Evolutionary conservation across 2,113 vertebrate species (phyloP), one percentile per base, ranked within the genome.

Genomic region (Chrysemys picta): DNA sequence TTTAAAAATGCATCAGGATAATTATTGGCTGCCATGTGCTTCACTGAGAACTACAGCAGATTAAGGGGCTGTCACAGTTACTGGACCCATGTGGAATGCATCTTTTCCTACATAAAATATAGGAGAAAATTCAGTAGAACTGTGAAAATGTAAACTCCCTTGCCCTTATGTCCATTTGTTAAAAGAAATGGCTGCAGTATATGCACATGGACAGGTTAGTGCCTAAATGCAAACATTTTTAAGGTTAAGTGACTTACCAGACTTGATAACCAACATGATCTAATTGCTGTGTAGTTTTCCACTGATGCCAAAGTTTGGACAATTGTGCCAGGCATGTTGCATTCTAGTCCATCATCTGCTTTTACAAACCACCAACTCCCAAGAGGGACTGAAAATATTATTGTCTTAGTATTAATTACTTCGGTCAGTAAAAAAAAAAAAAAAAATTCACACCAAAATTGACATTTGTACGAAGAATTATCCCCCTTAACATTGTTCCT

Each of bases 381-480:
- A 80, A 59, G n/a, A 76, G 22, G 79, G 25, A n/a, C n/a, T 50
- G 62, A 91, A 87, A 90, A 87, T 84, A 27, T 0, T 4, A 10
- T 35, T 90, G 8, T 75, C 4, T 94, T 89, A 82, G 49, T 88
- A 29, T 2, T 65, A 19, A 24, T 93, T 85, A 59, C n/a, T 91
- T 89, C 0, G 72, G 65, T 80, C 75, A 78, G 6, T 17, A 31
- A 31, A 93, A 27, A 47, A 49, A 84, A 56, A 12, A 82, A 12
- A 82, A 84, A 56, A 12, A 82, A 12, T 80, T 83, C 35, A 1
- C 12, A 38, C 2, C n/a, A 75, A 42, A 75, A 75, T 42, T 75
- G 35, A 75, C 89, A 21, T 7, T 83, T 84, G n/a, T 45, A 42
- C 10, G 62, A 83, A 2, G 3, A 38, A 93, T 11, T 80, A 49